Conservation (phyloP, 2,888 invertebrate genomes). For the Sinodicranocentrus sp. region DNA sequence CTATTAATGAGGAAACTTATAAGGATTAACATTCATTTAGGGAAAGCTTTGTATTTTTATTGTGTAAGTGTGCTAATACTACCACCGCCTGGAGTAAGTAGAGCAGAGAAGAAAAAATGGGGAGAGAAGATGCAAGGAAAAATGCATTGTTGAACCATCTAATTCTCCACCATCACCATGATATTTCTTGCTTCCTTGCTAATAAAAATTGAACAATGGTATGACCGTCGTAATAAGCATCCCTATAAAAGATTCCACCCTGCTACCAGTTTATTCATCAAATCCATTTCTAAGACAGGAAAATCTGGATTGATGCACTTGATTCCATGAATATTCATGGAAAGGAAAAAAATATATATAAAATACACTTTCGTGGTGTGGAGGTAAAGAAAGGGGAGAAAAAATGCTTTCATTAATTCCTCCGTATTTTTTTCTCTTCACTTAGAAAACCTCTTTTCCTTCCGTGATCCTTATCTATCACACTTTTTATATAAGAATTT, state of each 20-base stretch:
- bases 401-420: conserved; percentile 54
- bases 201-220: conserved; percentile 5
- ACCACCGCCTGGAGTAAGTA: background rate
- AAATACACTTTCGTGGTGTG: background rate
- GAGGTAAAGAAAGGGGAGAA: conserved; percentile 18
- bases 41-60: conserved; percentile 10
- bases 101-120: background rate
- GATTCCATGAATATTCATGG: conserved; percentile 58
- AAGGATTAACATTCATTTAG: conserved; percentile 52
- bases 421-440: background rate
- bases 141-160: conserved; percentile 24
- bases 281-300: conserved; percentile 48
- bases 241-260: background rate
- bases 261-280: conserved; percentile 14
- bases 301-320: conserved; percentile 49
- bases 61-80: conserved; percentile 43
- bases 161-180: conserved; percentile 23
- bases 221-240: background rate
- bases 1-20: conserved; percentile 47
- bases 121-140: background rate
- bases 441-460: conserved; percentile 24
- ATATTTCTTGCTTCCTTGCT: conserved; percentile 4
- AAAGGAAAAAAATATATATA: background rate
- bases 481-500: conserved; percentile 25
- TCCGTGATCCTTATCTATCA: conserved; percentile 52